Conservation (phyloP, 2,113 vertebrate species). For the Upupa epops region DNA sequence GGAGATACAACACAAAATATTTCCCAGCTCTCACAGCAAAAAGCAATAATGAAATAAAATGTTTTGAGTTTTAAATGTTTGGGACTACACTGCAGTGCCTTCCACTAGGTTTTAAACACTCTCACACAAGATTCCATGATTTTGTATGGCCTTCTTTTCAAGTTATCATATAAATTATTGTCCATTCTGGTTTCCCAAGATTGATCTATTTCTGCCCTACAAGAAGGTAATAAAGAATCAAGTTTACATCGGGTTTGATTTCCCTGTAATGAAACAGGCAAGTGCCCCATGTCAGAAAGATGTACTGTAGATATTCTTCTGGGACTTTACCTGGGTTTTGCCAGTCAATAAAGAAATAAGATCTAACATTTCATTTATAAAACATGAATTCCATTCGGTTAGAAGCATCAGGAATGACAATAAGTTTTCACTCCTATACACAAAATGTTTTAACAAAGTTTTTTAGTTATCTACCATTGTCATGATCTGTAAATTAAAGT, state of each 20-base stretch:
- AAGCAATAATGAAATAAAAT: not conserved
- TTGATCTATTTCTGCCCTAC: slow-evolving; percentile 23
- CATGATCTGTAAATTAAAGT: too few species aligned
- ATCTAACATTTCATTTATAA: slow-evolving; percentile 63
- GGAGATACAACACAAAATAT: not conserved
- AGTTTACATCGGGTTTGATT: slow-evolving; percentile 53
- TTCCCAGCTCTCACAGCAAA: not conserved
- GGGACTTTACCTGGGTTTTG: slow-evolving; percentile 59
- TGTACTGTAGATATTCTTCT: slow-evolving; percentile 52
- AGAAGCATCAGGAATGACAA: slow-evolving; percentile 42
- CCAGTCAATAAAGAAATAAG: slow-evolving; percentile 65
- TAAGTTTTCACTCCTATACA: not conserved
- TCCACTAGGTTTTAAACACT: not conserved
- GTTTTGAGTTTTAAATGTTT: not conserved
- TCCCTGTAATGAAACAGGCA: slow-evolving; percentile 52
- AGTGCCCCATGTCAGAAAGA: slow-evolving; percentile 63
- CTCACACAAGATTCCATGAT: not conserved
- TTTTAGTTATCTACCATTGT: not conserved
- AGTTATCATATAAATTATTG: slow-evolving; percentile 4
- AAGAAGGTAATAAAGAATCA: slow-evolving; percentile 50
- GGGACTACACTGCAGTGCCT: not conserved
- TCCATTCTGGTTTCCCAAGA: slow-evolving; percentile 2
- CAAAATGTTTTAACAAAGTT: not conserved
- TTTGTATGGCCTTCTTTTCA: not conserved
- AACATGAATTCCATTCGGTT: slow-evolving; percentile 57